Evolutionary conservation across 2,113 vertebrate genomes (phyloP).

Genomic region (Phrynosoma blainvillii): DNA sequence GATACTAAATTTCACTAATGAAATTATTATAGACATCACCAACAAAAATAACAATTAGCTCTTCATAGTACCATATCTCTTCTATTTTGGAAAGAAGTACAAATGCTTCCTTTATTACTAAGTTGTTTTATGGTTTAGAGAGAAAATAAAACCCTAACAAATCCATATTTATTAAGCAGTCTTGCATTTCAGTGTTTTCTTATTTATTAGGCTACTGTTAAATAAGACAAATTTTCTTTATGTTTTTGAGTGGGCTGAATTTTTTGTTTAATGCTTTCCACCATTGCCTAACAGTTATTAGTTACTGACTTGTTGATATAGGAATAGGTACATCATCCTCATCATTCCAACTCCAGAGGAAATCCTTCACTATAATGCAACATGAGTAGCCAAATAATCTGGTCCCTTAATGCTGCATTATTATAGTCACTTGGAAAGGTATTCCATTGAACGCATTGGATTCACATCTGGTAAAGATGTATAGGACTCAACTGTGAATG

Average conservation of each 20-base stretch:
- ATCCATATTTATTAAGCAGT: not conserved
- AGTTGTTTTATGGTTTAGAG: slow-evolving; percentile 20
- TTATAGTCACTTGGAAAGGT: too few species aligned
- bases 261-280: not conserved
- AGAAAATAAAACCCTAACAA: not conserved
- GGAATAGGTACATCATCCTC: not conserved
- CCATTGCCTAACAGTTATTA: not conserved
- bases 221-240: not conserved
- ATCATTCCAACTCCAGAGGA: not conserved
- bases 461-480: not conserved
- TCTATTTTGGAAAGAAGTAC: slow-evolving; percentile 35
- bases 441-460: not conserved
- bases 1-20: slow-evolving; percentile 74
- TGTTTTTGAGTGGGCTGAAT: not conserved
- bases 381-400: not conserved
- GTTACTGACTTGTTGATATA: not conserved
- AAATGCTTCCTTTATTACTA: not conserved
- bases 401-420: too few species aligned
- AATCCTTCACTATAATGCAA: not conserved
- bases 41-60: slow-evolving; percentile 64
- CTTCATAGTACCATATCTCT: slow-evolving; percentile 24
- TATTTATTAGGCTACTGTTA: not conserved
- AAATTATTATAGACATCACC: slow-evolving; percentile 66
- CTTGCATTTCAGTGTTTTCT: not conserved
- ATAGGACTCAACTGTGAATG: not conserved